Evolutionary conservation across 1,140 invertebrate genomes (phyloP).

Genomic region (Zaprionus tsacasi): DNA sequence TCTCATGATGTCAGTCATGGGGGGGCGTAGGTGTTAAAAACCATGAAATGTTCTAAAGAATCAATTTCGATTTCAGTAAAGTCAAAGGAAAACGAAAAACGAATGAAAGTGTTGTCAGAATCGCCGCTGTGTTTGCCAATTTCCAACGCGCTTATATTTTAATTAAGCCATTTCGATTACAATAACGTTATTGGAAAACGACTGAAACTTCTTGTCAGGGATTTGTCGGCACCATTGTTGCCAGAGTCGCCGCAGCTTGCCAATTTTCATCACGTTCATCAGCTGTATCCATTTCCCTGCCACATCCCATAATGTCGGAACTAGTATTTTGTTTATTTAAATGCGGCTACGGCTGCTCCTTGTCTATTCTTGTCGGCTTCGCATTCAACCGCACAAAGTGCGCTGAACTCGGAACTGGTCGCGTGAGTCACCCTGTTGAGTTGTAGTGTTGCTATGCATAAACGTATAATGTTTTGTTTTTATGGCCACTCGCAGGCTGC

Average conservation of each 20-base stretch:
- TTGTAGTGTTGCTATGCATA: constrained; percentile 4
- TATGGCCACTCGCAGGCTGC: constrained; percentile 42
- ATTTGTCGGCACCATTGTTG: constrained; percentile 13
- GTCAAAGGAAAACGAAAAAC: neutral
- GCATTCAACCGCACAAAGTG: constrained; percentile 8
- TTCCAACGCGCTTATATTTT: constrained; percentile 16
- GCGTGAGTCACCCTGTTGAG: neutral
- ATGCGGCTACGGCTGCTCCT: constrained; percentile 12
- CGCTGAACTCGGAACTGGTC: constrained; percentile 52
- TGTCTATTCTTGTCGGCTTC: constrained; percentile 3
- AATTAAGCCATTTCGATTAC: constrained; percentile 15
- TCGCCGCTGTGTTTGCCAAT: neutral
- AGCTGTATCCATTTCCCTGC: neutral
- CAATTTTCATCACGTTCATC: constrained; percentile 17
- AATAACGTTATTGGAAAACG: neutral
- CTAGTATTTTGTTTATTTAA: constrained; percentile 26
- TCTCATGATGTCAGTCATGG: neutral
- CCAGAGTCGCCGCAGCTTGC: neutral
- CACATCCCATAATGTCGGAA: constrained; percentile 14
- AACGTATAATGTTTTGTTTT: constrained; percentile 48
- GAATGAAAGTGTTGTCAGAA: neutral
- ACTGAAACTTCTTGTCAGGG: neutral
- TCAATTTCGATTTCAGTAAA: constrained; percentile 8
- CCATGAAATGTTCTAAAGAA: constrained; percentile 17
- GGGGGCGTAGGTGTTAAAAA: constrained; percentile 29